A percentile compares a stretch with the other conserved stretches of the same genome.
Conservation (phyloP, 2,113 vertebrate species). For the Crotalus tigris region DNA sequence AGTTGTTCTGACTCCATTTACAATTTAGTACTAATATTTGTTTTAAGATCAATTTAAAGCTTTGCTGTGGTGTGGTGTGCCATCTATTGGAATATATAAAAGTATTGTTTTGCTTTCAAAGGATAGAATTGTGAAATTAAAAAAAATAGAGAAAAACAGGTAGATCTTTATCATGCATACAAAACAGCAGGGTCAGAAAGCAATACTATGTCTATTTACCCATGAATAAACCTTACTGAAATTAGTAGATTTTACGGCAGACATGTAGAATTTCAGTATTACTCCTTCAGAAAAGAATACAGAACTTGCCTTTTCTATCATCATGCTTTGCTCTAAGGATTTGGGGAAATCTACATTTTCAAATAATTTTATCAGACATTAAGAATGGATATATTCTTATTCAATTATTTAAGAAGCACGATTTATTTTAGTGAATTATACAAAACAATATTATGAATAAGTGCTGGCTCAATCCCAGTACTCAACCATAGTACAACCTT, state of each 20-base stretch:
- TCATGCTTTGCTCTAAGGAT: neutral
- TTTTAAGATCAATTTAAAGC: slow-evolving; percentile 15
- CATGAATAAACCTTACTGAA: neutral
- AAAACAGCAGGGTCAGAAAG: neutral
- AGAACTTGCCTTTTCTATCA: neutral
- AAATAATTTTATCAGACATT: neutral
- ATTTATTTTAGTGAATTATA: neutral
- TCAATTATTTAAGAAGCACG: neutral
- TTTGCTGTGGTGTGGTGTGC: slow-evolving; percentile 70
- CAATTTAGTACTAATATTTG: slow-evolving; percentile 23
- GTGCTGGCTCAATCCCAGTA: neutral
- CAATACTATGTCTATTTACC: neutral
- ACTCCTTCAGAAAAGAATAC: neutral
- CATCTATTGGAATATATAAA: slow-evolving; percentile 69
- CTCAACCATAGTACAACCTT: neutral
- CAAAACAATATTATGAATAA: neutral
- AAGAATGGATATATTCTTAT: neutral
- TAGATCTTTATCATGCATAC: neutral
- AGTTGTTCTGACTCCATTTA: neutral
- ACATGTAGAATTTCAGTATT: neutral
- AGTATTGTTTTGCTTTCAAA: slow-evolving; percentile 33
- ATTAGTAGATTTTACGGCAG: neutral
- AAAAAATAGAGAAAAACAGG: neutral
- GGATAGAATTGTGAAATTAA: neutral
- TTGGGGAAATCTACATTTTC: neutral